Base-by-base conservation (phyloP, 2,797 vertebrate species). In the Rhinophrynus dorsalis region DNA sequence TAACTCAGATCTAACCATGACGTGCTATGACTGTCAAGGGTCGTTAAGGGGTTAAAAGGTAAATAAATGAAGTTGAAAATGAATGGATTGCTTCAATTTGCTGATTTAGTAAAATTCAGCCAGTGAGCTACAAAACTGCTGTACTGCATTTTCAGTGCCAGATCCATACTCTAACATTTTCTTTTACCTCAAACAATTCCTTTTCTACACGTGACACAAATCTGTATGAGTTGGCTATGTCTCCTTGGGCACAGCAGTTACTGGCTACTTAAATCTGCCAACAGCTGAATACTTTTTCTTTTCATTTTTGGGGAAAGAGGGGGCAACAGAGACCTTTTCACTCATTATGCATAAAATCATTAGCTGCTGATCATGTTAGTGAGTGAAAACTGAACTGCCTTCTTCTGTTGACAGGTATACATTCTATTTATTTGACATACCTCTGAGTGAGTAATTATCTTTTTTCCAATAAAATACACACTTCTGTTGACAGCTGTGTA, bases 391-490 rank as follows among this genome's bases (percentile, higher is more conserved):
- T 29, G 29, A 69, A 69, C 52, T 44, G 37, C 37, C 11, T 6
- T 35, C 26, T 61, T 54, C 26, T 61, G 57, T 48, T 69, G 57
- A 69, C 57, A 69, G 67, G 35, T 54, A 69, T 69, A 54, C n/a
- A 45, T 44, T 44, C 37, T 61, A 48, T 61, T 69, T 69, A 61
- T 61, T 60, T 60, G 67, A 68, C 67, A 60, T 60, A 48, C 57
- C 48, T 61, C 29, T 61, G 57, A 68, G 67, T 52, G 56, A 61
- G 37, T 54, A 60, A 68, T 68, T 68, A 60, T 44, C 59, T 21
- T 33, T 38, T 51, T 60, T 51, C 47, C 15, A 60, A 60, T 51
- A 60, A 68, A 60, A 56, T 38, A 37, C 30, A n/a, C n/a, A 33
- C 38, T 60, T 68, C 67, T 42, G 47, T 26, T 68, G 67, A 68